Conservation (phyloP, 2,797 vertebrate genomes). For the Alosa sapidissima region DNA sequence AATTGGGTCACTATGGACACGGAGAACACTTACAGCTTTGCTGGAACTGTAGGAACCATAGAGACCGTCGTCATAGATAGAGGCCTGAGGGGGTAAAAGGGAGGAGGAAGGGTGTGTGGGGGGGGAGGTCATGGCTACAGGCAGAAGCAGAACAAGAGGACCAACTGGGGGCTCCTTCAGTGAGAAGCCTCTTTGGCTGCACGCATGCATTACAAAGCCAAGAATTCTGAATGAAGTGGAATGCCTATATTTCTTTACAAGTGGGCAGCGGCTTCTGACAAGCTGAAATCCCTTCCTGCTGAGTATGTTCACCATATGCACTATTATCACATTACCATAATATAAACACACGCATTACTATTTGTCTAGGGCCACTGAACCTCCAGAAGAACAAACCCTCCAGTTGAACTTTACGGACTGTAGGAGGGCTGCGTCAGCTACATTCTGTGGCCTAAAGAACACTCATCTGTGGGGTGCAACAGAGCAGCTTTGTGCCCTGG, state of each 20-base stretch:
- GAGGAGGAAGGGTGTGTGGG: not conserved
- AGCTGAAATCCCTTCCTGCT: not conserved
- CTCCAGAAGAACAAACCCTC: constrained; percentile 16
- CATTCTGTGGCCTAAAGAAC: constrained; percentile 10
- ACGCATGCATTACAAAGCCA: constrained; percentile 25
- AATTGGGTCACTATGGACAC: constrained; percentile 28
- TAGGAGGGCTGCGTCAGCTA: not conserved
- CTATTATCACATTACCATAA: constrained; percentile 6
- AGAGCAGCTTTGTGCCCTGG: not conserved
- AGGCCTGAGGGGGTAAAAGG: constrained; percentile 72
- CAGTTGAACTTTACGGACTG: not conserved
- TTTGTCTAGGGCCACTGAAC: not conserved
- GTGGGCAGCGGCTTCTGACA: not conserved
- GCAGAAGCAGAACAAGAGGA: not conserved
- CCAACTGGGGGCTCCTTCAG: not conserved
- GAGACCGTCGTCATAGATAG: constrained; percentile 78
- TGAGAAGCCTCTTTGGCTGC: not conserved
- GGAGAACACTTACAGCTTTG: constrained; percentile 82
- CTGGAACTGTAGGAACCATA: constrained; percentile 77
- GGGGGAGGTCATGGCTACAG: not conserved
- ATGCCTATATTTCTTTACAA: not conserved
- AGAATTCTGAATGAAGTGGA: not conserved
- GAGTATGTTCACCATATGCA: not conserved
- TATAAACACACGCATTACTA: not conserved
- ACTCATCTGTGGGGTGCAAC: not conserved